Conservation (phyloP, 2,797 vertebrate genomes). For the Sebastes ruberrimus region DNA sequence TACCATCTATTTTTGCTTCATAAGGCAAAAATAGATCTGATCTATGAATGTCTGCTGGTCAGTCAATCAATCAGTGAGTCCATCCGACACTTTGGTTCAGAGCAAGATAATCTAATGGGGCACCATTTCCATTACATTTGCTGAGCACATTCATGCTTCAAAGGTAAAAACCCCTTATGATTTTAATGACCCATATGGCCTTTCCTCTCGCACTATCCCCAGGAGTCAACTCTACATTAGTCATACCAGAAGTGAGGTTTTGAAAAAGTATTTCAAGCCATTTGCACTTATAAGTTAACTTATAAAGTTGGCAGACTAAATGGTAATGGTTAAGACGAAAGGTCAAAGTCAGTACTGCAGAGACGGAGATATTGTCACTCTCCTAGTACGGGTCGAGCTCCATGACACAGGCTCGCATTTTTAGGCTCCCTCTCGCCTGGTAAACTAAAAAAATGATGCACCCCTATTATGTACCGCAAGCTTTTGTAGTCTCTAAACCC, state of each 20-base stretch:
- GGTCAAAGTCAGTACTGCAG: background rate
- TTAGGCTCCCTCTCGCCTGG: background rate
- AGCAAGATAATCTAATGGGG: background rate
- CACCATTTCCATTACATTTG: background rate
- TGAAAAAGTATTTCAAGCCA: background rate
- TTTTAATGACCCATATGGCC: constrained; percentile 11
- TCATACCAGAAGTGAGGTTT: background rate
- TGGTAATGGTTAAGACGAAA: background rate
- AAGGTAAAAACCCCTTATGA: constrained; percentile 11
- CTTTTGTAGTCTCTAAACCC: background rate
- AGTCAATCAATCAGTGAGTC: background rate
- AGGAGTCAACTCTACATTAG: background rate
- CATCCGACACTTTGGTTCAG: background rate
- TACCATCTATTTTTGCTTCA: background rate
- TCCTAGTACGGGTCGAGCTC: background rate
- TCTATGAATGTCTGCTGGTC: background rate
- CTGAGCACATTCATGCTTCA: background rate
- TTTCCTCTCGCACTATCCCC: background rate
- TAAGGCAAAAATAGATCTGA: too few relatives aligned
- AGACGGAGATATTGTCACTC: background rate
- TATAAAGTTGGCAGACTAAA: background rate
- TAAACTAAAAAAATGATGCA: background rate
- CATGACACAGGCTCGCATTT: background rate
- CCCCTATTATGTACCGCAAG: background rate
- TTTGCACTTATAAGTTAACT: background rate